Percentiles rank a stretch among this genome's conserved stretches.
Evolutionary conservation across 2,113 vertebrate genomes (phyloP).

Genomic region (Mystacornis crossleyi): DNA sequence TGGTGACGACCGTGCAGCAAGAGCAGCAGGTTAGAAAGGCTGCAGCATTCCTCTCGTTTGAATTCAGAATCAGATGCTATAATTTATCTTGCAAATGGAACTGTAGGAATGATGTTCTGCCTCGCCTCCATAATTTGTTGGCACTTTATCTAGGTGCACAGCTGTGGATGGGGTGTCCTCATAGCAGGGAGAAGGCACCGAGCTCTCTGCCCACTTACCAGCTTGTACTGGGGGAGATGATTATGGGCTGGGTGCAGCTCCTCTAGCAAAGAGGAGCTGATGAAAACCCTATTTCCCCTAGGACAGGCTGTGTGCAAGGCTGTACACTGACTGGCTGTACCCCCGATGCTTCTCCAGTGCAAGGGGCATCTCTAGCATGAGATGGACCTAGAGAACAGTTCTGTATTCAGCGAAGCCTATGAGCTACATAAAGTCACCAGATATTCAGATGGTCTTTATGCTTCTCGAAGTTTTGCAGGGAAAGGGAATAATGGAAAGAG

Average conservation of each 20-base stretch:
- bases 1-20: not conserved
- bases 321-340: not conserved
- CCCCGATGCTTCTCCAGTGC: not conserved
- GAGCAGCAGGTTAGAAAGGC: slow-evolving; percentile 38
- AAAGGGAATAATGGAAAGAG: not conserved
- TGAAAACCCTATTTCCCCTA: not conserved
- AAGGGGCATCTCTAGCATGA: not conserved
- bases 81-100: slow-evolving; percentile 61
- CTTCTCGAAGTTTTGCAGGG: not conserved
- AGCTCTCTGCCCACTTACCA: slow-evolving; percentile 1
- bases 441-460: not conserved
- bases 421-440: not conserved
- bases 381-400: not conserved
- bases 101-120: slow-evolving; percentile 59
- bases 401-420: not conserved
- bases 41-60: slow-evolving; percentile 21
- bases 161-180: not conserved
- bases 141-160: slow-evolving; percentile 37
- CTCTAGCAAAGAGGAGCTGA: not conserved
- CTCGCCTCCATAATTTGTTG: slow-evolving; percentile 36
- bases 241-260: not conserved
- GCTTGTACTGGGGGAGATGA: not conserved
- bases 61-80: slow-evolving; percentile 53
- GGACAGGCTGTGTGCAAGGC: not conserved
- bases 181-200: not conserved